A percentile compares a stretch with the other conserved stretches of the same genome.
These are phyloP conservation scores for Leontocebus nigricollis DNA, from an alignment of 2,797 vertebrate species.

Conservation along the genomic window DNA sequence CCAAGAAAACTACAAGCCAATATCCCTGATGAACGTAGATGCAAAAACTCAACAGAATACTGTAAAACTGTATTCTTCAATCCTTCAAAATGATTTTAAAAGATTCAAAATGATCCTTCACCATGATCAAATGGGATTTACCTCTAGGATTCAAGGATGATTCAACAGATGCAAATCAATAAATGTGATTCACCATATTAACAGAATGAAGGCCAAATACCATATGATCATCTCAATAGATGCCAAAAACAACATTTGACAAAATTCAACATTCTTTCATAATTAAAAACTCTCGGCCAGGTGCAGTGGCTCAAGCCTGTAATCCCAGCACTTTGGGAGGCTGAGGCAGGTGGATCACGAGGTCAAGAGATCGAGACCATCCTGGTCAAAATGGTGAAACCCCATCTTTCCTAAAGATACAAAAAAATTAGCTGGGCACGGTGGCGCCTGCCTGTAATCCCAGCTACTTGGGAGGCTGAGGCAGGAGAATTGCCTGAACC, in stretches of 20 bases:
- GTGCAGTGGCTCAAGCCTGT: no score
- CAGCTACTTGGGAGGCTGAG: no score
- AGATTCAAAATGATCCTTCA: background rate
- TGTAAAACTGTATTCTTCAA: background rate
- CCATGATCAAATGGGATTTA: background rate
- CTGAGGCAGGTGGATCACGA: no score
- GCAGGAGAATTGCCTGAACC: no score
- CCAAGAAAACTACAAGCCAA: background rate
- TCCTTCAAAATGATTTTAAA: background rate
- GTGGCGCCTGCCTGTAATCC: no score
- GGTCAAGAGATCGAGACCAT: no score
- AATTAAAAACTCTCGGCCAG: background rate
- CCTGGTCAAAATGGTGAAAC: no score
- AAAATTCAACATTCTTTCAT: background rate
- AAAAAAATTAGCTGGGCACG: no score
- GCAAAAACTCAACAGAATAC: background rate
- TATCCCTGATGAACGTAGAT: background rate
- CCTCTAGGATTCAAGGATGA: background rate
- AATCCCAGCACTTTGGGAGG: no score
- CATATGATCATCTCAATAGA: background rate
- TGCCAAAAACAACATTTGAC: background rate
- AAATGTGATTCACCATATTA: background rate
- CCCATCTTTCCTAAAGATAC: no score
- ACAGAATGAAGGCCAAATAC: background rate
- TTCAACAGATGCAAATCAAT: background rate